These are phyloP conservation scores for Philypnodon macrostomus DNA, from an alignment of 2,797 vertebrate species.

Conservation along the genomic window DNA sequence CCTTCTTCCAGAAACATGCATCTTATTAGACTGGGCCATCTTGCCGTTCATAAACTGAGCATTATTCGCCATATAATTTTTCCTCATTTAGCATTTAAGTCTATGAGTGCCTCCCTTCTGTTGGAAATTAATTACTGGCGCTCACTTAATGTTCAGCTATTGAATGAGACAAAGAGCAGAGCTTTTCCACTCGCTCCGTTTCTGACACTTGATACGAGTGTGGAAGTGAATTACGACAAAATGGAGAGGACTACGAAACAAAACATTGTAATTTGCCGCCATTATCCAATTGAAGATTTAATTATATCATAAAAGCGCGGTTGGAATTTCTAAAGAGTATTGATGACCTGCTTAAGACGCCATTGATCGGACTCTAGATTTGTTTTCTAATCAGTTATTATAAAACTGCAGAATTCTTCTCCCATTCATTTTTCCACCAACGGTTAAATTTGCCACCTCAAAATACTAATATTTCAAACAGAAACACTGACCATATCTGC, in stretches of 20 bases:
- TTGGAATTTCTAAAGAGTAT: conserved; percentile 33
- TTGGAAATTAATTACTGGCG: conserved; percentile 63
- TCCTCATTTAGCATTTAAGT: conserved; percentile 57
- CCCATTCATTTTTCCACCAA: too few species aligned
- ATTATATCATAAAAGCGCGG: conserved; percentile 29
- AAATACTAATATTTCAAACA: too few species aligned
- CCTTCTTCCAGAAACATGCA: conserved; percentile 11
- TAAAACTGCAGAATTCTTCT: too few species aligned
- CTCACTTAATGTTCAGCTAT: conserved; percentile 54
- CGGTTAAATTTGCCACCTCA: too few species aligned
- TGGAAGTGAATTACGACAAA: conserved; percentile 40
- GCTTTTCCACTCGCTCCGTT: conserved; percentile 43
- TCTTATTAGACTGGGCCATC: conserved; percentile 37
- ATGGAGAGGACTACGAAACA: conserved; percentile 25
- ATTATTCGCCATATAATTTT: conserved; percentile 51
- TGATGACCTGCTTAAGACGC: conserved; percentile 42
- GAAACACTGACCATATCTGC: too few species aligned
- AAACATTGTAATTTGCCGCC: conserved; percentile 43
- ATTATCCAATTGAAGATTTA: conserved; percentile 50
- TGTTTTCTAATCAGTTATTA: conserved; percentile 11
- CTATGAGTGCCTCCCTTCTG: conserved; percentile 52
- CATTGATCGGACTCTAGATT: conserved; percentile 32
- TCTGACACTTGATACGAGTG: conserved; percentile 53
- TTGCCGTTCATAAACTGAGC: conserved; percentile 31
- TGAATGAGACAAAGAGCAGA: conserved; percentile 62